phyloP scores from a whole-genome alignment of 1,140 invertebrate species.

The Hermatobates lingyangjiaoensis region DNA sequence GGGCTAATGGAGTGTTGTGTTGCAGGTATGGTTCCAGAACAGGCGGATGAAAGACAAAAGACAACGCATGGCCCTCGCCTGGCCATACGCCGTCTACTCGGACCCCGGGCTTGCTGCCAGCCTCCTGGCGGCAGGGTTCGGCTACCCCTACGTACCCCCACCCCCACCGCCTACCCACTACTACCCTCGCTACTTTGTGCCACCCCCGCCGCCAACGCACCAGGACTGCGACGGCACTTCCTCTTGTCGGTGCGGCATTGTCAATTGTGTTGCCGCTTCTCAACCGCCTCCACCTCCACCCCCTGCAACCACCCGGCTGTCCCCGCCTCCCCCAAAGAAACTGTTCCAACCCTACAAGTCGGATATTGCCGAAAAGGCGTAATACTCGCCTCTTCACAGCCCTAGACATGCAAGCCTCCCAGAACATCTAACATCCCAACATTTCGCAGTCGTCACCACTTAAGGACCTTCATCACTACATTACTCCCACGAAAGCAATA shows the following conservation, averaged over 20 bases:
- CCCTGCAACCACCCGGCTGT: neutral
- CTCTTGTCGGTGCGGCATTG: slow-evolving; percentile 20
- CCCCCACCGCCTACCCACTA: slow-evolving; percentile 14
- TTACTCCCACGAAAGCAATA: no score
- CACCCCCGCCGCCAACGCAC: slow-evolving; percentile 21
- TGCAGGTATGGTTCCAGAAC: slow-evolving; percentile 97
- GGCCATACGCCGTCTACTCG: slow-evolving; percentile 87
- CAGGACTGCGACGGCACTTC: slow-evolving; percentile 26
- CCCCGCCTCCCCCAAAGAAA: slow-evolving; percentile 12
- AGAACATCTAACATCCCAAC: no score
- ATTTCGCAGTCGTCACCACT: no score
- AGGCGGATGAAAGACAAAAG: slow-evolving; percentile 97
- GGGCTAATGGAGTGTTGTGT: no score
- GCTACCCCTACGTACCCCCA: slow-evolving; percentile 21
- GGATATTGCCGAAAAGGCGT: slow-evolving; percentile 12
- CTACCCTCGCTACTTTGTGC: slow-evolving; percentile 8
- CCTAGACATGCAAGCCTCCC: no score
- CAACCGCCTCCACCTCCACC: neutral
- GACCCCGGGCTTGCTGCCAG: slow-evolving; percentile 81
- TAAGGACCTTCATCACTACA: no score
- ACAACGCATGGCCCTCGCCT: slow-evolving; percentile 76
- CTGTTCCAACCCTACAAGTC: slow-evolving; percentile 19
- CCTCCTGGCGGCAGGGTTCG: slow-evolving; percentile 64
- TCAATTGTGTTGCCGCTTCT: slow-evolving; percentile 18
- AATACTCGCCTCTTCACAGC: no score